Base-by-base conservation (phyloP, 2,797 vertebrate genomes). In the Hapalemur alaotrensis region DNA sequence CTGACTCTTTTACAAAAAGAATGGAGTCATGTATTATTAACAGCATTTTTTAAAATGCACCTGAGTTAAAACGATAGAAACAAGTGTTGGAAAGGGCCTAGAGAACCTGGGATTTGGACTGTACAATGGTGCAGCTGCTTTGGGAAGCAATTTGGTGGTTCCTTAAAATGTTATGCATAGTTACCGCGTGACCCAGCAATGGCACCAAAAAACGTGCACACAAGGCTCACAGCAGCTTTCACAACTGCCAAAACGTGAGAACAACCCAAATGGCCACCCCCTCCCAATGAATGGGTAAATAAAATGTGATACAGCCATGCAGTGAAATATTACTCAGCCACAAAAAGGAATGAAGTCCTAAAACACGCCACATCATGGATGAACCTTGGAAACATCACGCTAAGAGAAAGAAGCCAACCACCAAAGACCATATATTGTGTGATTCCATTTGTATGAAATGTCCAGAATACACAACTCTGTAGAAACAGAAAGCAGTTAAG, bases 151-250 rank as follows among this genome's bases (percentile, higher is more conserved):
- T 5, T 76, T 5, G 6, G 46, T 38, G 9, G 2, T 17, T 92
- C 76, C 32, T 35, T 20, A 14, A 46, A 50, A 23, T 13, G 8
- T 32, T 12, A 38, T 79, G n/a, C 10, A 23, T 2, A 54, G 18
- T n/a, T 25, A 18, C 5, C 22, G 2, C 0, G 2, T 6, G 28
- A 48, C 2, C 11, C 8, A 32, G 14, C 5, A 25, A 38, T 41
- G 32, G 13, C 0, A 1, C 48, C 35, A 0, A 5, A 43, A 50
- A 80, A 23, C 7, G 1, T 7, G 11, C 15, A 5, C 7, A 20
- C 7, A 17, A 2, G n/a, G 54, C 50, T 41, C 10, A 22, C 1
- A 7, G 15, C 28, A 46, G n/a, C 8, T 22, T n/a, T 80, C 30
- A 2, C 5, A 7, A n/a, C 17, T 75, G 2, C 50, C 5, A 35